Evolutionary conservation across 2,797 vertebrate species (phyloP), one percentile per base, ranked within the genome.

Genomic region (Semotilus atromaculatus): DNA sequence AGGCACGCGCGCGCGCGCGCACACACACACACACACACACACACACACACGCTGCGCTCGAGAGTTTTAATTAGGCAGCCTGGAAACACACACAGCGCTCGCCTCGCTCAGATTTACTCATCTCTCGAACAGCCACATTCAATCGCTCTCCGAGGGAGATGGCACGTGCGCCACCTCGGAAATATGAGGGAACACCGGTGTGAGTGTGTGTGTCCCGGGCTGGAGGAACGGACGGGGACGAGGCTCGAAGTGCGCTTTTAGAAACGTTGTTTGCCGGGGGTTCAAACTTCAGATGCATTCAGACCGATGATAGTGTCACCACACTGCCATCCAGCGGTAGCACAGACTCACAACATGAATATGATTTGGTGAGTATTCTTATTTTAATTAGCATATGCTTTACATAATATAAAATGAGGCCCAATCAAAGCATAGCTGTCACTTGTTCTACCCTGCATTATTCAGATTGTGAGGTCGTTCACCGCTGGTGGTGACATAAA

Each of bases 251-350:
- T 26, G 38, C 7, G n/a, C 45, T 87, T 78, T 13, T 5, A 38
- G n/a, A 36, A 21, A 86, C 51, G 45, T 16, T 16, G 14, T 48
- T 48, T 48, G n/a, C 38, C 71, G 31, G 40, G 13, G 51, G 40
- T 74, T 73, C 29, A 31, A 76, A 14, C 45, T 31, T 71, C 72
- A 83, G 48, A 26, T 23, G 79, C 72, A n/a, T 29, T 21, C 38
- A 29, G 19, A 85, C 4, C 26, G 18, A 36, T 58, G 88, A 93
- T 91, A 88, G 90, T 92, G 91, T 91, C 92, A 88, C 92, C 92
- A 95, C 90, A 95, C 93, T 95, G 95, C 79, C 95, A 94, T 85
- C 94, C 90, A 93, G 92, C 90, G 68, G 90, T 83, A 93, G 80
- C 91, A 88, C 92, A 89, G 13, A 5, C 72, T 53, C 19, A 75